Evolutionary conservation across 2,113 vertebrate species (phyloP), one percentile per base, ranked within the genome.

Genomic region (Solenodon paradoxus): DNA sequence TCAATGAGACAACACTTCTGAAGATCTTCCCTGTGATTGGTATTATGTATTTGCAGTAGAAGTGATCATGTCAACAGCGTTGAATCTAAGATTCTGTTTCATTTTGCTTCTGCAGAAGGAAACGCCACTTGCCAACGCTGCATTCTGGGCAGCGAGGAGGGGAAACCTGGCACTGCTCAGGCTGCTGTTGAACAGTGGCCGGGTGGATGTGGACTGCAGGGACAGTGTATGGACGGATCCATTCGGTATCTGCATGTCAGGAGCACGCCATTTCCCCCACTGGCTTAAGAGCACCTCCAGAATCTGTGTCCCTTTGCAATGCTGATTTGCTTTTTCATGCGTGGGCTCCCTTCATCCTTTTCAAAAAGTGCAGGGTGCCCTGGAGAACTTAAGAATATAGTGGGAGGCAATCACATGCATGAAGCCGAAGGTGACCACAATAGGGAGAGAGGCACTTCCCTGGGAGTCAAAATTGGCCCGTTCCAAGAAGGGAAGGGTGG

Each of bases 201-300:
- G 99, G 20, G 99, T 99, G 97, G 99, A 99, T 47, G 99, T 99
- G 87, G 99, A 99, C 99, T 99, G 99, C 99, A 99, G 99, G 98
- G 99, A 99, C 98, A 99, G 98, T 95, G 99, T 99, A 99, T 12
- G 99, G 92, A 92, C 7, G 16, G 5, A 35, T 66, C 38, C 30
- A 12, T 68, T 38, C 12, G 53, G 78, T 94, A 95, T 80, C 35
- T 97, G 98, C 98, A 97, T 98, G 98, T 95, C 94, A 95, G 57
- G 38, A 26, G 91, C 95, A 53, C 40, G 85, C 95, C 95, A 61
- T 96, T 95, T 96, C 64, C 7, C 4, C 45, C 32, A 9, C 30
- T 30, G 26, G 84, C 35, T 1, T 28, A 84, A 55, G 68, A 80
- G 30, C 82, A 4, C 28, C 95, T 30, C 82, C 11, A 32, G 0